Conservation (phyloP, 2,888 invertebrate genomes). For the Nephrotoma guestfalica region DNA sequence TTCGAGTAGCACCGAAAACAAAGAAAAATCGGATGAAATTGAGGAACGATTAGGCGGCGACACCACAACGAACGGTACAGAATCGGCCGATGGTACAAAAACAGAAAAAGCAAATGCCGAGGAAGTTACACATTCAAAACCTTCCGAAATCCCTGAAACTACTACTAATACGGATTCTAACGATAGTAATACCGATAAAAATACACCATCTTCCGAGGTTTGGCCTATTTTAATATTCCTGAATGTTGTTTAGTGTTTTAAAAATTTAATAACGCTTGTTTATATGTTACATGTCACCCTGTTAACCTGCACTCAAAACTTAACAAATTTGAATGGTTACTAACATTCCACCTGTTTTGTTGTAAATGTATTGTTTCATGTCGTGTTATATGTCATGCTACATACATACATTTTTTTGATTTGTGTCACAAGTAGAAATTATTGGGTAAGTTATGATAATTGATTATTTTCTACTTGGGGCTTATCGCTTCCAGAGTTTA, state of each 20-base stretch:
- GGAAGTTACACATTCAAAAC: constrained; percentile 10
- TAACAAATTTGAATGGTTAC: neutral
- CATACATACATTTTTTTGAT: neutral
- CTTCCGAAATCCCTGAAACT: neutral
- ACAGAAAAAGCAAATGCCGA: constrained; percentile 13
- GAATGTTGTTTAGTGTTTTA: neutral
- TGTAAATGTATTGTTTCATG: neutral
- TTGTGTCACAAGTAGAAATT: neutral
- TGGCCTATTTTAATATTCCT: neutral
- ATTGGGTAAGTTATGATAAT: neutral
- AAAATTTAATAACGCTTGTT: neutral
- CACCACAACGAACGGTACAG: neutral
- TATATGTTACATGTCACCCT: neutral
- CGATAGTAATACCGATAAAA: neutral
- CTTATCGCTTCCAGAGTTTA: neutral
- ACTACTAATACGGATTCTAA: neutral
- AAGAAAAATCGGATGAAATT: constrained; percentile 12
- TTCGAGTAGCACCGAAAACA: constrained; percentile 13
- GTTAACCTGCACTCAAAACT: neutral
- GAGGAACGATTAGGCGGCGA: constrained; percentile 9
- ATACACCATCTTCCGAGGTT: neutral
- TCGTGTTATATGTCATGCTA: neutral
- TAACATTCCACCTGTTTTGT: neutral
- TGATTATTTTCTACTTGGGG: neutral
- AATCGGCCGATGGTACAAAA: constrained; percentile 7